phyloP scores from a whole-genome alignment of 2,113 vertebrate genomes.

The Phyllostomus discolor region DNA sequence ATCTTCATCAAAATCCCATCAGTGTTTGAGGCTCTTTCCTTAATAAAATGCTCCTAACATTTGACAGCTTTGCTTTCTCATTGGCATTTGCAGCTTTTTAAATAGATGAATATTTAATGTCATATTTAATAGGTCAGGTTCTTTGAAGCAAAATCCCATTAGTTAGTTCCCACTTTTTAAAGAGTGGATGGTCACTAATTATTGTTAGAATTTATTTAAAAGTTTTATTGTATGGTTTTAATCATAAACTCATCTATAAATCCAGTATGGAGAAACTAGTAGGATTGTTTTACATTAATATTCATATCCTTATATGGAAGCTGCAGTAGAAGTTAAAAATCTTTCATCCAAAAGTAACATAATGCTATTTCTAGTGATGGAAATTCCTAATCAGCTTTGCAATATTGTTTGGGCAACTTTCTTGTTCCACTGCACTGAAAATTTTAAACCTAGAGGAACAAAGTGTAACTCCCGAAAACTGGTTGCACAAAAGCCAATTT shows the following conservation, averaged over 20 bases:
- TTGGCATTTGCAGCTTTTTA: slow-evolving; percentile 60
- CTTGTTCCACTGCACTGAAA: background rate
- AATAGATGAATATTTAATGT: slow-evolving; percentile 63
- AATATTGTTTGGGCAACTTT: background rate
- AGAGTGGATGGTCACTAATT: background rate
- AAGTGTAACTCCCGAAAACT: slow-evolving; percentile 52
- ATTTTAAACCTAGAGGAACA: slow-evolving; percentile 49
- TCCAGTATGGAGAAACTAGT: background rate
- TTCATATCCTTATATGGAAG: background rate
- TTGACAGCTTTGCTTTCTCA: slow-evolving; percentile 45
- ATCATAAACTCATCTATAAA: background rate
- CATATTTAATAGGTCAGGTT: slow-evolving; percentile 33
- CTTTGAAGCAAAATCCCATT: slow-evolving; percentile 45
- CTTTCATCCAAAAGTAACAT: background rate
- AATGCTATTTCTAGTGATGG: background rate
- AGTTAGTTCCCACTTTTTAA: slow-evolving; percentile 46
- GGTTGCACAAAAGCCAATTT: slow-evolving; percentile 17
- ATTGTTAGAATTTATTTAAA: background rate
- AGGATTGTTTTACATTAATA: slow-evolving; percentile 16
- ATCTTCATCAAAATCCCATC: background rate
- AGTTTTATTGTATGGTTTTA: slow-evolving; percentile 10
- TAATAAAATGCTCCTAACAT: background rate
- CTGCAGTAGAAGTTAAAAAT: slow-evolving; percentile 19
- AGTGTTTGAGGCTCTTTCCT: background rate
- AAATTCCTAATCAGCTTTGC: slow-evolving; percentile 21